Evolutionary conservation across 2,888 invertebrate species (phyloP).

Genomic region (Fragum sueziense): DNA sequence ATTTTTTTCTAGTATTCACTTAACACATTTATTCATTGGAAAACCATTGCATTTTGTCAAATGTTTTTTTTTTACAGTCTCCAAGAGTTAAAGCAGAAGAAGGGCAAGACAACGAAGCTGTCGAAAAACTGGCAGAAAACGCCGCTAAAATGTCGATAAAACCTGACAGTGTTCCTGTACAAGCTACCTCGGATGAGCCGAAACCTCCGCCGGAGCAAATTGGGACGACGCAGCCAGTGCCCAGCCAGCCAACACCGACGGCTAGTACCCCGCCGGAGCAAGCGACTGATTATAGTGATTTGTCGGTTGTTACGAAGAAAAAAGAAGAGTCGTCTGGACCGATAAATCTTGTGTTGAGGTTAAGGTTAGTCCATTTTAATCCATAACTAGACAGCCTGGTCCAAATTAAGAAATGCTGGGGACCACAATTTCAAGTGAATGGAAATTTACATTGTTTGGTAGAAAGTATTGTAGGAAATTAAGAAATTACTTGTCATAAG

Average conservation of each 20-base stretch:
- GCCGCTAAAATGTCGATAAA: conserved; percentile 40
- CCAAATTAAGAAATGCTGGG: too few species aligned
- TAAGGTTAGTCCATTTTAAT: conserved; percentile 60
- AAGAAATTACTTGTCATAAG: too few species aligned
- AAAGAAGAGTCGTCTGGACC: conserved; percentile 38
- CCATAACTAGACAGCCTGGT: too few species aligned
- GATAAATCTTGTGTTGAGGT: conserved; percentile 75
- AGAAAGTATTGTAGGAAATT: too few species aligned
- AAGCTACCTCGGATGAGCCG: not conserved
- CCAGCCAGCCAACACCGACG: not conserved
- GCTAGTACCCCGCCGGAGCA: not conserved
- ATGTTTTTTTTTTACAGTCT: conserved; percentile 34
- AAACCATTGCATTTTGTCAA: too few species aligned
- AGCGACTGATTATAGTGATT: not conserved
- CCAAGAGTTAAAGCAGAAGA: conserved; percentile 30
- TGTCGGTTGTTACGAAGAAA: not conserved
- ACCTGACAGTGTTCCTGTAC: not conserved
- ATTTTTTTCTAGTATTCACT: too few species aligned
- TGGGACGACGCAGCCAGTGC: conserved; percentile 2
- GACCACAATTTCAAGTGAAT: too few species aligned
- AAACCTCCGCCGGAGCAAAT: conserved; percentile 3
- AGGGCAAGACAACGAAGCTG: conserved; percentile 44
- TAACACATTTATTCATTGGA: too few species aligned
- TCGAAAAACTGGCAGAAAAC: conserved; percentile 44
- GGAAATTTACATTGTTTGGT: too few species aligned